Base-by-base conservation (phyloP, 2,888 invertebrate genomes). In the Dasysyrphus albostriatus region DNA sequence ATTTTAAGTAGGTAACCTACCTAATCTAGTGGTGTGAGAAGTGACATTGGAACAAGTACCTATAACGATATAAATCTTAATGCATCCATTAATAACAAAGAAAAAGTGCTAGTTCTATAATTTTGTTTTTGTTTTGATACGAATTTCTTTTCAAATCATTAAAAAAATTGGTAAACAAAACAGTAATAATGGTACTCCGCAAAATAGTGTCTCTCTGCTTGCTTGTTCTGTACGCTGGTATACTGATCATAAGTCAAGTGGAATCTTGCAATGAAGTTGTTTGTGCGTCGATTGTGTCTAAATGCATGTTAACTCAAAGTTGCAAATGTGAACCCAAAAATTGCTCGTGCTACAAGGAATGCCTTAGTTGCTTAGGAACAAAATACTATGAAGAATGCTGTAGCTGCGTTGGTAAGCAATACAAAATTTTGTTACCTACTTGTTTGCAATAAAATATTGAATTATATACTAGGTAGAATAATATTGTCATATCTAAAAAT, bases 261-360 rank as follows among this genome's bases (percentile, higher is more conserved):
- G 89, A 92, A 76, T 91, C 93, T 51, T 98, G 98, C 92, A 98
- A 98, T 92, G 98, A 98, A 93, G 97, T 98, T 37, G 96, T 98
- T 76, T 99, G 99, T 93, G 98, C 97, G 29, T 98, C 98, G 90
- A 96, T 98, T 74, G 99, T 99, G 67, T 98, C 98, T 91, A 98
- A 98, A 93, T 99, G 99, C 93, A 96, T 98, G 95, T 94, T 99
- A 88, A 98, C 98, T 14, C 97, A 98, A 92, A 97, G 98, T 69
- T 99, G 99, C 93, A 98, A 98, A 92, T 99, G 99, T 93, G 98
- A 98, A 92, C 94, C 98, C 90, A 96, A 95, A 90, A 97, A 97
- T 92, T 98, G 98, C 91, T 96, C 97, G n/a, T 98, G 98, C 92
- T 98, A 98, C 93, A 96, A 96, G 90, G 98, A 98, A 91, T 99